Conservation (phyloP, 2,113 vertebrate species). For the Lathamus discolor region DNA sequence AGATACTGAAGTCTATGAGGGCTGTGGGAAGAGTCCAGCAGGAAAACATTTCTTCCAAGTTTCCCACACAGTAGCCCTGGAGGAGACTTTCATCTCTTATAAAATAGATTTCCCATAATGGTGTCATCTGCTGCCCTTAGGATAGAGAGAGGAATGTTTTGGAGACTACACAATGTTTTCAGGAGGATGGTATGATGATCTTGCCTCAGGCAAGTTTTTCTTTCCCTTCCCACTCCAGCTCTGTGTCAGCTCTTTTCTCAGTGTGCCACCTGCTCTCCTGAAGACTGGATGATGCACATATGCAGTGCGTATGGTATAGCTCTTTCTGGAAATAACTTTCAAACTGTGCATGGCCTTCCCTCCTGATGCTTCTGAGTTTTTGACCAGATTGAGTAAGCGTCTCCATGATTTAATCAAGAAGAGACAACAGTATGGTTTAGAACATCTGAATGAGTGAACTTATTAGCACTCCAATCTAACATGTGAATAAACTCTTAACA, state of each 20-base stretch:
- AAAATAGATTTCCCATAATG: background rate
- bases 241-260: background rate
- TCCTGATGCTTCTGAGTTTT: background rate
- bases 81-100: background rate
- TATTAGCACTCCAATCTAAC: background rate
- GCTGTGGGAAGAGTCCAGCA: background rate
- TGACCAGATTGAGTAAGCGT: too few relatives aligned
- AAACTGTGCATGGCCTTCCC: background rate
- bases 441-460: background rate
- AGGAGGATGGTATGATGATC: background rate
- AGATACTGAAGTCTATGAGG: background rate
- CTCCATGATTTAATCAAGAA: background rate
- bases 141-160: background rate
- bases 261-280: background rate
- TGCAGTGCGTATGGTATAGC: background rate
- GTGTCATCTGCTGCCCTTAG: background rate
- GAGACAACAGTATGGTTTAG: background rate
- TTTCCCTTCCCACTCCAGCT: background rate
- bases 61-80: background rate
- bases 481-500: background rate
- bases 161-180: background rate
- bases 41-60: background rate
- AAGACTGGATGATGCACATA: rapidly evolving
- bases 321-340: background rate
- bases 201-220: background rate